Conservation (phyloP, 2,888 invertebrate species). For the Eristalis pertinax region DNA sequence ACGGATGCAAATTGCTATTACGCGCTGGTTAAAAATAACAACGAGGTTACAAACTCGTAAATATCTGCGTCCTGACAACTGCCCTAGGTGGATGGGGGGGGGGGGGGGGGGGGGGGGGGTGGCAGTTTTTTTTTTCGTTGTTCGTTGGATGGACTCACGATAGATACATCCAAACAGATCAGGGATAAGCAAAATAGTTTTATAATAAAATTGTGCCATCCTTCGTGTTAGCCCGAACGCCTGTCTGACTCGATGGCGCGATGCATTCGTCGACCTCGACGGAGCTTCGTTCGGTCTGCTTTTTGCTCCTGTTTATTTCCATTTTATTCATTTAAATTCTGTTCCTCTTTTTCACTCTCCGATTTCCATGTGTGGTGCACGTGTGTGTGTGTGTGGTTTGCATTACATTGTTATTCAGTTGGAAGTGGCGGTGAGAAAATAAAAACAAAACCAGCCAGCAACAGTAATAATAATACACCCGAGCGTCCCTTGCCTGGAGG, state of each 20-base stretch:
- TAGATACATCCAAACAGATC: constrained; percentile 51
- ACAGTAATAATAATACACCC: constrained; percentile 55
- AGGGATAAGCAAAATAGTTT: constrained; percentile 39
- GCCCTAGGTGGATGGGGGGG: neutral
- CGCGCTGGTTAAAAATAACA: constrained; percentile 62
- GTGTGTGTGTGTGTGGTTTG: constrained; percentile 17
- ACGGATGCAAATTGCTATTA: constrained; percentile 47
- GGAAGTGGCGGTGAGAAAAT: constrained; percentile 27
- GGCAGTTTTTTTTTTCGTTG: neutral
- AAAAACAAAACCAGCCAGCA: constrained; percentile 38
- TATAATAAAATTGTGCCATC: constrained; percentile 49
- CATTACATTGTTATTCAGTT: constrained; percentile 54
- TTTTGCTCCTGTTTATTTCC: constrained; percentile 46
- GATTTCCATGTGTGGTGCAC: neutral
- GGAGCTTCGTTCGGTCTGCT: constrained; percentile 6
- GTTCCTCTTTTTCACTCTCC: constrained; percentile 3
- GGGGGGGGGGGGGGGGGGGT: constrained; percentile 12
- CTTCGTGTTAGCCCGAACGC: neutral
- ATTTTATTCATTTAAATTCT: constrained; percentile 69
- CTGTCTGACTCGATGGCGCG: no score
- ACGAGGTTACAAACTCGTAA: constrained; percentile 62
- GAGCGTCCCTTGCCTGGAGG: neutral
- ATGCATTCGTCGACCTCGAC: neutral
- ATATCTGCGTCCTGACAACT: constrained; percentile 30
- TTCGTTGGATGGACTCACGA: no score